Evolutionary conservation across 1,140 invertebrate genomes (phyloP), one percentile per base, ranked within the genome.

Genomic region (Drosophila biarmipes): DNA sequence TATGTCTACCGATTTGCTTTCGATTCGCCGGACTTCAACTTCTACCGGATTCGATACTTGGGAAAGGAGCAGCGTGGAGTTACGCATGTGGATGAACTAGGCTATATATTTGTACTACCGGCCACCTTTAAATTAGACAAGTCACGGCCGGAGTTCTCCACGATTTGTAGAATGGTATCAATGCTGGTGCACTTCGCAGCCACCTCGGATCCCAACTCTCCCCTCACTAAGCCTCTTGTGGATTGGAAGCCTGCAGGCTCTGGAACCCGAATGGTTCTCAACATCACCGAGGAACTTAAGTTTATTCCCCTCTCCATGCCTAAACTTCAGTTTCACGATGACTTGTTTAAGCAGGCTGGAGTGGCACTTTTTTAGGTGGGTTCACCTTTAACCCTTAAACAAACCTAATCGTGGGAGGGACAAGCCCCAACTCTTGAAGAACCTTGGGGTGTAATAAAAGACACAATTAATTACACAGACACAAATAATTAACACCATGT

Each of bases 41-140:
- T 91, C 14, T 78, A 89, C 61, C 74, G 61, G 27, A 82, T 73
- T 35, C 78, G 78, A 4, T 19, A 11, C 7, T 63, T 19, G 0
- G 90, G 90, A 1, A 73, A 64, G 7, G 54, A 56, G 2, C 58
- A 91, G 3, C 72, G 91, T 73, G 93, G 95, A 24, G 93, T 92
- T 4, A 89, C 73, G 49, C 95, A 96, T 82, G 93, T 92, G 0
- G 95, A 95, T 64, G 95, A 96, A 51, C 24, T 95, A 7, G 93
- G 93, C 42, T 95, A 95, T 79, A 68, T 95, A 8, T 96, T 95
- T 73, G 92, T 92, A 52, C 92, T 92, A 27, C 81, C 84, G 15
- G 72, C 92, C 24, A 92, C 92, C 19, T 80, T 85, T n/a, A 92
- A 92, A 54, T 55, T 92, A 74, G 85, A 92, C 24, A 55, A 63